Evolutionary conservation across 2,797 vertebrate genomes (phyloP), one percentile per base, ranked within the genome.

Genomic region (Gadopsis marmoratus): DNA sequence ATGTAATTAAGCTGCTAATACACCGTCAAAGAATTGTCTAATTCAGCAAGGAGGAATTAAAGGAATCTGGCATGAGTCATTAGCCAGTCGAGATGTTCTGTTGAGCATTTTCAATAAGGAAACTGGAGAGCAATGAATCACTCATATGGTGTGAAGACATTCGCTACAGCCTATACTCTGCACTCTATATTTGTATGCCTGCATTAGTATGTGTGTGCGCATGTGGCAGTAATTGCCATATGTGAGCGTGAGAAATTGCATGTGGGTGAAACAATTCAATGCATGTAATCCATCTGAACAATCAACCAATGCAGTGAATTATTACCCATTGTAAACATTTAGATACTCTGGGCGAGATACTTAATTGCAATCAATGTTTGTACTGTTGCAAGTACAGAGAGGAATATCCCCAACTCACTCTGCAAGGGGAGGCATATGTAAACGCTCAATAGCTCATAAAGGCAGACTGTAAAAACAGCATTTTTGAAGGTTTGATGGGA

Each of bases 1-100:
- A 94, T 95, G 94, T 95, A 95, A 96, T 96, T 95, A 96, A 95
- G 94, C 95, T 91, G 94, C 95, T 96, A 96, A 96, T 94, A 94
- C 94, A 94, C 92, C 93, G 91, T 95, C 94, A 94, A 95, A 93
- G 94, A 96, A 95, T 95, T 94, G 94, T 94, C 94, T 95, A 95
- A 96, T 96, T 96, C 94, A 92, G 95, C 94, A 95, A 95, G 93
- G 93, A 96, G 92, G 94, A 95, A 95, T 95, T 95, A 95, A 95
- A 95, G 93, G 94, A 95, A 95, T 95, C 93, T 94, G 92, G 93
- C 93, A 95, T 94, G 95, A 96, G 93, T 95, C 95, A 96, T 96
- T 96, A 96, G 94, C 91, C 94, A 95, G 94, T 93, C 75, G 90
- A 94, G 92, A 95, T 95, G 93, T 95, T 95, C 94, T 91, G 92